Evolutionary conservation across 2,888 invertebrate species (phyloP).

Genomic region (Phaedon cochleariae): DNA sequence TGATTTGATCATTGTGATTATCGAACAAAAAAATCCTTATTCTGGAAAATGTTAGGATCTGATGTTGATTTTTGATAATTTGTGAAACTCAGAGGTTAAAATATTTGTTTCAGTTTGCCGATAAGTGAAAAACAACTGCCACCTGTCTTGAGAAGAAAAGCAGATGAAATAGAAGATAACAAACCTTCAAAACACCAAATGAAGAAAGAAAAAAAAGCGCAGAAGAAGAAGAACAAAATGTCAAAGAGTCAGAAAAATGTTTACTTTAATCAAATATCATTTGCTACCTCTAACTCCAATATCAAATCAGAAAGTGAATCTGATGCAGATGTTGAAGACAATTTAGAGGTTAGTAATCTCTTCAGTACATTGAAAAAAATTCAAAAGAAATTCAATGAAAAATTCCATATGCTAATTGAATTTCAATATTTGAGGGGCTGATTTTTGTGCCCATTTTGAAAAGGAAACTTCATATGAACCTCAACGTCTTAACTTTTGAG

Average conservation of each 20-base stretch:
- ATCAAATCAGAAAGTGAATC: conserved; percentile 74
- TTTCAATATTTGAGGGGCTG: too few species aligned
- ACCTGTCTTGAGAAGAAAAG: conserved; percentile 66
- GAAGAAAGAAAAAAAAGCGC: conserved; percentile 71
- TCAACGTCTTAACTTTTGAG: too few species aligned
- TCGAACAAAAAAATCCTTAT: too few species aligned
- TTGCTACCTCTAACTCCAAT: conserved; percentile 3
- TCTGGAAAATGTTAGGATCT: too few species aligned
- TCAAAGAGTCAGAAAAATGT: conserved; percentile 57
- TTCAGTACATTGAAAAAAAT: too few species aligned
- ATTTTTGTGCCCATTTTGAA: too few species aligned
- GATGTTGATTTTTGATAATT: too few species aligned
- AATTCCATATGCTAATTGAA: too few species aligned
- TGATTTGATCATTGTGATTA: too few species aligned
- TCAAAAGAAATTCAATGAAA: too few species aligned
- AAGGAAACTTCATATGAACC: too few species aligned
- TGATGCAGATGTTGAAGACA: conserved; percentile 85
- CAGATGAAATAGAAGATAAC: conserved; percentile 62
- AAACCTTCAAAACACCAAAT: conserved; percentile 72
- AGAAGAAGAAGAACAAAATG: conserved; percentile 66
- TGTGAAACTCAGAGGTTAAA: background rate
- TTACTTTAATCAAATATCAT: background rate
- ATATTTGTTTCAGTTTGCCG: conserved; percentile 75
- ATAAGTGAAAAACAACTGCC: conserved; percentile 81
- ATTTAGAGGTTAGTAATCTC: conserved; percentile 65